Conservation (phyloP, 2,113 vertebrate genomes). For the Gavia stellata region DNA sequence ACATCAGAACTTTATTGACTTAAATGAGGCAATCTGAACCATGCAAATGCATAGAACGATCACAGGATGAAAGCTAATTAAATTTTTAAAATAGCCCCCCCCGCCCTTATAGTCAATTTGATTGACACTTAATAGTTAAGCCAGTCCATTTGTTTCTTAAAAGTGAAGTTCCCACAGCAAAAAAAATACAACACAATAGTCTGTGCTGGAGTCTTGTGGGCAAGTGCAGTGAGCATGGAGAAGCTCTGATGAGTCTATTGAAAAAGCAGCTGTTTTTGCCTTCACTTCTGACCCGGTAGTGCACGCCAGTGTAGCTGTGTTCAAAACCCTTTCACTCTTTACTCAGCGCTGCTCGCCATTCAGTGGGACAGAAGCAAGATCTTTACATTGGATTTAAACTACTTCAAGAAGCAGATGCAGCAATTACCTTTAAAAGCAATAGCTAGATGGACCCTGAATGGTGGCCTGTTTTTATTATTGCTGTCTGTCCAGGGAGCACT, state of each 20-base stretch:
- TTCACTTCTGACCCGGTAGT: constrained; percentile 56
- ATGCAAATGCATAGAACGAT: constrained; percentile 18
- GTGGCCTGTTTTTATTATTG: constrained; percentile 39
- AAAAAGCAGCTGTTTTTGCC: constrained; percentile 65
- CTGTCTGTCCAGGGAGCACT: constrained; percentile 38
- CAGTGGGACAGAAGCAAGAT: constrained; percentile 27
- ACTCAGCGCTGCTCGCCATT: constrained; percentile 21
- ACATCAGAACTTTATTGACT: constrained; percentile 33
- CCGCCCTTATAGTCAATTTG: constrained; percentile 18
- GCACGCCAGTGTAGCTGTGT: constrained; percentile 23
- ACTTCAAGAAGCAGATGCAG: constrained; percentile 58
- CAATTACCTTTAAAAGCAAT: constrained; percentile 60
- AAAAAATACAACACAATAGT: constrained; percentile 63
- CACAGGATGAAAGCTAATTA: constrained; percentile 58
- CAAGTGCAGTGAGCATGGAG: constrained; percentile 16
- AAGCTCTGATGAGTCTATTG: constrained; percentile 39
- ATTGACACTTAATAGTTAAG: constrained; percentile 76
- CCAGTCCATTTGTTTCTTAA: constrained; percentile 63
- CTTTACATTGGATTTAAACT: constrained; percentile 27
- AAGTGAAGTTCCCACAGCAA: constrained; percentile 46
- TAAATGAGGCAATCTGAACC: constrained; percentile 53
- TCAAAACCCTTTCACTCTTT: constrained; percentile 46
- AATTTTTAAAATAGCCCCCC: constrained; percentile 11
- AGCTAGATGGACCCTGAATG: constrained; percentile 14
- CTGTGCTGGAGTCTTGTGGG: constrained; percentile 63